phyloP scores from a whole-genome alignment of 2,888 invertebrate species.

The Acleris emargana region DNA sequence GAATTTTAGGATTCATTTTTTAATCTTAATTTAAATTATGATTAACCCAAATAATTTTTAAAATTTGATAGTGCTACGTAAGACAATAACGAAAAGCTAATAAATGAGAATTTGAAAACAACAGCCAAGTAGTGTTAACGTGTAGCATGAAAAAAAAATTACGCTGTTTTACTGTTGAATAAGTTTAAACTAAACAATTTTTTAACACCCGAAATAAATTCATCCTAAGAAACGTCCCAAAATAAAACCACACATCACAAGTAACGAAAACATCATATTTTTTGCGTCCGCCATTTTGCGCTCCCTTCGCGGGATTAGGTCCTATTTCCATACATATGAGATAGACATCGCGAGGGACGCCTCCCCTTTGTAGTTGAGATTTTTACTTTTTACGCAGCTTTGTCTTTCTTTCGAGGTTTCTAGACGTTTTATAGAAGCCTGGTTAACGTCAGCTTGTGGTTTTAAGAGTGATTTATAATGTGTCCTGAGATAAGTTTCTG shows the following conservation, averaged over 20 bases:
- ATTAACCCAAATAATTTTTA: too few species aligned
- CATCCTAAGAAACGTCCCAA: background rate
- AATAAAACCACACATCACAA: slow-evolving; percentile 23
- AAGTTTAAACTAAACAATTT: too few species aligned
- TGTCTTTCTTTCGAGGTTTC: slow-evolving; percentile 36
- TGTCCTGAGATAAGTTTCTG: background rate
- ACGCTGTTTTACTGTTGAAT: too few species aligned
- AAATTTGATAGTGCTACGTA: too few species aligned
- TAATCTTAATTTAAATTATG: too few species aligned
- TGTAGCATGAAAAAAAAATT: too few species aligned
- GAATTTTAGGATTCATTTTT: too few species aligned
- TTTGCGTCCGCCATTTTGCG: slow-evolving; percentile 41
- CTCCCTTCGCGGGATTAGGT: slow-evolving; percentile 38
- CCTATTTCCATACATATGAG: slow-evolving; percentile 79
- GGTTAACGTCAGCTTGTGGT: background rate
- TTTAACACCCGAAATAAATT: background rate
- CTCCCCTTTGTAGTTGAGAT: slow-evolving; percentile 36
- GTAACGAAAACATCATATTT: slow-evolving; percentile 37
- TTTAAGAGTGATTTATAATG: background rate
- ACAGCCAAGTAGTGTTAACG: too few species aligned
- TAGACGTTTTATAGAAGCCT: slow-evolving; percentile 30
- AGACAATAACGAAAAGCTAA: too few species aligned
- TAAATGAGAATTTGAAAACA: too few species aligned
- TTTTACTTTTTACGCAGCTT: slow-evolving; percentile 34
- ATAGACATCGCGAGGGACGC: slow-evolving; percentile 55